phyloP scores from a whole-genome alignment of 1,140 invertebrate species.

The Coenobita brevimanus region DNA sequence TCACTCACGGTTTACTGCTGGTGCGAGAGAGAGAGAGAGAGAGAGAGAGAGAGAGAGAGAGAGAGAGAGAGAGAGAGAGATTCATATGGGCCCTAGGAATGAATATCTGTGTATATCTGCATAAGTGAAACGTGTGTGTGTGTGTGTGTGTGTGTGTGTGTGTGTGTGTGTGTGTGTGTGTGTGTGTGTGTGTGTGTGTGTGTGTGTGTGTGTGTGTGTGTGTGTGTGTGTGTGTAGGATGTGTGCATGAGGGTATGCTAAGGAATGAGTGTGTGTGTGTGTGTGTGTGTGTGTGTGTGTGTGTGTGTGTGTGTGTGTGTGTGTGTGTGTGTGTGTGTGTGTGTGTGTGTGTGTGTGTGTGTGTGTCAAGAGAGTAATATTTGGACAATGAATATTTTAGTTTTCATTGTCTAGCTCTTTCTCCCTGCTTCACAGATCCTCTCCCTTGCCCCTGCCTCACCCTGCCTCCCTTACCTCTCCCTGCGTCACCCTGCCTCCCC shows the following conservation, averaged over 20 bases:
- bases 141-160: too few relatives aligned
- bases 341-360: neutral
- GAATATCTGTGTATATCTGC: too few relatives aligned
- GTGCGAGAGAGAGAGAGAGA: too few relatives aligned
- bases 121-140: too few relatives aligned
- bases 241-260: neutral
- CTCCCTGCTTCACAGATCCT: neutral
- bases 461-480: neutral
- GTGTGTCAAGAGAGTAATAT: neutral
- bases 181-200: too few relatives aligned
- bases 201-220: too few relatives aligned
- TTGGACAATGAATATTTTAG: neutral
- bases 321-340: neutral
- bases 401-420: neutral
- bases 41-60: too few relatives aligned
- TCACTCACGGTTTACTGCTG: too few relatives aligned
- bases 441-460: neutral
- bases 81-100: too few relatives aligned
- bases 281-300: neutral
- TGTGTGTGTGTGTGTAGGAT: too few relatives aligned
- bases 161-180: too few relatives aligned
- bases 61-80: too few relatives aligned
- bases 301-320: constrained; percentile 5
- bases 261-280: neutral
- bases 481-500: neutral